phyloP scores from a whole-genome alignment of 2,888 invertebrate species.

The Agonum fuliginosum region DNA sequence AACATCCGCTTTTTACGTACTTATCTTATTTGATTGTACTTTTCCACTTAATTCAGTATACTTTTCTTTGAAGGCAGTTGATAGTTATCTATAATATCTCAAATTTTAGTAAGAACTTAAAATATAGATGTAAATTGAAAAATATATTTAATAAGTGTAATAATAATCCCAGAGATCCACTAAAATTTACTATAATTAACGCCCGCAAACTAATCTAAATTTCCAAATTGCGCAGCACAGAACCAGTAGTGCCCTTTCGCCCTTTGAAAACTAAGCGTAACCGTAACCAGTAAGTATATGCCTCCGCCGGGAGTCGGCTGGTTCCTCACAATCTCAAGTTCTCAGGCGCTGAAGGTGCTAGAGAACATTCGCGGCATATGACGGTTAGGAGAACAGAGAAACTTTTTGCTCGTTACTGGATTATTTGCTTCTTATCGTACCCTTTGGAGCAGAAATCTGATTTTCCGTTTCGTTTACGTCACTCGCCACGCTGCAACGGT shows the following conservation, averaged over 20 bases:
- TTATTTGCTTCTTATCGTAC: slow-evolving; percentile 67
- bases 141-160: too few species aligned
- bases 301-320: slow-evolving; percentile 1
- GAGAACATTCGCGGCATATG: slow-evolving; percentile 11
- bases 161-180: too few species aligned
- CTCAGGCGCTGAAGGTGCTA: neutral
- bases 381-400: slow-evolving; percentile 53
- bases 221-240: neutral
- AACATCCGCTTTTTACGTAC: too few species aligned
- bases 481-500: slow-evolving; percentile 8
- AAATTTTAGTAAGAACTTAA: too few species aligned
- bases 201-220: neutral
- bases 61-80: too few species aligned
- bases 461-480: slow-evolving; percentile 66
- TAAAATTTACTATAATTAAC: neutral
- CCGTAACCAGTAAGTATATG: slow-evolving; percentile 23
- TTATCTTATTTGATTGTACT: too few species aligned
- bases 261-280: neutral
- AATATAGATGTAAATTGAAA: too few species aligned
- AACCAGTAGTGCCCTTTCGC: neutral
- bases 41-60: too few species aligned
- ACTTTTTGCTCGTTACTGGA: slow-evolving; percentile 66
- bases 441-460: slow-evolving; percentile 67
- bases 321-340: neutral
- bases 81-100: too few species aligned